A percentile compares a stretch with the other conserved stretches of the same genome.
Conservation (phyloP, 2,797 vertebrate species). For the Craterocephalus amniculus region DNA sequence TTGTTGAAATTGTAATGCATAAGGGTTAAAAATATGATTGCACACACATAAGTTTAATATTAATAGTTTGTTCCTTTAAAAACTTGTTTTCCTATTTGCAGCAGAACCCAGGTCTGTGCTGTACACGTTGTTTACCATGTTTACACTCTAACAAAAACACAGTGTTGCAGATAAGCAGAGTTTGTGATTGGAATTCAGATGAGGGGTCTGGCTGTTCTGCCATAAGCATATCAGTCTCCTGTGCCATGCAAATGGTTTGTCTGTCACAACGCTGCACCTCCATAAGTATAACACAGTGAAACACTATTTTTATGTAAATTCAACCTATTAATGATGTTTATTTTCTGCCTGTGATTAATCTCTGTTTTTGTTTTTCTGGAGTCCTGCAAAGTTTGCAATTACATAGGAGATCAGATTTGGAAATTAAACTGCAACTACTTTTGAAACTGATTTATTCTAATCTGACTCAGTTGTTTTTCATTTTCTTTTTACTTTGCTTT, state of each 20-base stretch:
- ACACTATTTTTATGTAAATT: background rate
- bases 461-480: background rate
- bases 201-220: background rate
- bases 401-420: background rate
- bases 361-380: slow-evolving; percentile 5
- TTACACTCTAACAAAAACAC: background rate
- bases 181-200: slow-evolving; percentile 15
- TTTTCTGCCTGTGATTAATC: background rate
- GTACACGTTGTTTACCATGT: background rate
- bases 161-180: background rate
- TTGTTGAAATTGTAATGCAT: background rate
- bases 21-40: background rate
- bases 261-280: slow-evolving; percentile 8
- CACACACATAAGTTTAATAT: too few species aligned
- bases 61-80: background rate
- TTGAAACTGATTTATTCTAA: too few species aligned
- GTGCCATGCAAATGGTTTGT: slow-evolving; percentile 7
- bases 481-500: too few species aligned
- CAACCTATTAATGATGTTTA: background rate
- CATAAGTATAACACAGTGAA: slow-evolving; percentile 11
- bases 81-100: background rate
- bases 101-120: background rate
- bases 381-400: background rate
- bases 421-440: background rate
- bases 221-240: background rate